phyloP scores from a whole-genome alignment of 37 sponge, comb jelly and placozoan genomes.

The Beroe forskalii region DNA sequence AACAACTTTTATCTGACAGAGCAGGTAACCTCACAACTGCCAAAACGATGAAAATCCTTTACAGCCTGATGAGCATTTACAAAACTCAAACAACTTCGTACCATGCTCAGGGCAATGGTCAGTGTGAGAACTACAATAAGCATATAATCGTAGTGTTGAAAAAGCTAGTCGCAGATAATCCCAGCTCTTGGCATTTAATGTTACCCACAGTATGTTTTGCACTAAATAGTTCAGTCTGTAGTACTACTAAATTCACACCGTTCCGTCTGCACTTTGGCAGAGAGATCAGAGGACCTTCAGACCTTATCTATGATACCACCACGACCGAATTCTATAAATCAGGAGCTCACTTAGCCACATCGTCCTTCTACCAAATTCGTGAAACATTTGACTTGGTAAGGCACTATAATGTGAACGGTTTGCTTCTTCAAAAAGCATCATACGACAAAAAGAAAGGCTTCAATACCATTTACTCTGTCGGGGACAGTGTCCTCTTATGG shows the following conservation, averaged over 20 bases:
- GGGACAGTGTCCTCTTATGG: slow-evolving; percentile 8
- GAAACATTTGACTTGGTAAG: slow-evolving; percentile 17
- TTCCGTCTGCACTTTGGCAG: background rate
- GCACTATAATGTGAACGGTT: background rate
- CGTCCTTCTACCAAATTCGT: background rate
- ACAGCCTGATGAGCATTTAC: background rate
- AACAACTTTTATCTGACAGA: slow-evolving; percentile 24
- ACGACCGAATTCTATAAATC: slow-evolving; percentile 11
- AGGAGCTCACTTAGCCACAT: slow-evolving; percentile 3
- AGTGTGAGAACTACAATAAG: slow-evolving; percentile 47
- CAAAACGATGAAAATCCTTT: background rate
- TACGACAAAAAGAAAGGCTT: slow-evolving; percentile 26
- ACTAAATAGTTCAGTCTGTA: background rate
- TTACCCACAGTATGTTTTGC: background rate
- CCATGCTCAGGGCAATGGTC: slow-evolving; percentile 38
- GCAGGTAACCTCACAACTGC: background rate
- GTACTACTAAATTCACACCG: background rate
- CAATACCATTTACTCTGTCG: background rate
- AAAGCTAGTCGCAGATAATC: slow-evolving; percentile 10
- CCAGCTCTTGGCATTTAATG: background rate
- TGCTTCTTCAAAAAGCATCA: background rate
- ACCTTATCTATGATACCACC: slow-evolving; percentile 22
- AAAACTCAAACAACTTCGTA: background rate
- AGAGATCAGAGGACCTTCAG: slow-evolving; percentile 2
- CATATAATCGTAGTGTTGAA: slow-evolving; percentile 1